Conservation (phyloP, 2,113 vertebrate genomes). For the Ctenomys sociabilis region DNA sequence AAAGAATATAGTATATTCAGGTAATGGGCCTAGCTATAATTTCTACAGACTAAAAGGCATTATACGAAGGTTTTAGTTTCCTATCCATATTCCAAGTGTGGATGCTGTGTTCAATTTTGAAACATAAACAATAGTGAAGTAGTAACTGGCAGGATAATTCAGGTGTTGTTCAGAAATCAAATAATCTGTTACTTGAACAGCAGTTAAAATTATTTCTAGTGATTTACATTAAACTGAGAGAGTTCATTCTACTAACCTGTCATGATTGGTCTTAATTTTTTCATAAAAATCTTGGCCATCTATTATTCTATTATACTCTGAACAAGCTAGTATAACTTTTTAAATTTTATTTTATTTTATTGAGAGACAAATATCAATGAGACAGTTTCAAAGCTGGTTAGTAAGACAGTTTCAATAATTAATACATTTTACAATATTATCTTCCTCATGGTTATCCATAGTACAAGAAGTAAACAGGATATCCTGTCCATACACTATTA, state of each 20-base stretch:
- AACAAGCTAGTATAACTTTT: slow-evolving; percentile 78
- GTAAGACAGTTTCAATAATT: no score
- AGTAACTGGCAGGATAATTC: slow-evolving; percentile 79
- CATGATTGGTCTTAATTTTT: slow-evolving; percentile 81
- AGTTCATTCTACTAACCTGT: slow-evolving; percentile 79
- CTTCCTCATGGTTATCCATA: no score
- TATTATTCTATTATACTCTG: slow-evolving; percentile 77
- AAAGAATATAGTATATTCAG: slow-evolving; percentile 26
- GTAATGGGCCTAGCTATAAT: slow-evolving; percentile 33
- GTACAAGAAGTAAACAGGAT: no score
- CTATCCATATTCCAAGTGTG: slow-evolving; percentile 73
- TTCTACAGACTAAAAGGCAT: slow-evolving; percentile 57
- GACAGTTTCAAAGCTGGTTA: no score
- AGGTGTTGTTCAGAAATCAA: slow-evolving; percentile 78
- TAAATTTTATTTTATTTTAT: no score
- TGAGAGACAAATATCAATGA: no score
- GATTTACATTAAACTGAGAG: slow-evolving; percentile 77
- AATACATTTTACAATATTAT: no score
- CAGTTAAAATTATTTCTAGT: slow-evolving; percentile 80
- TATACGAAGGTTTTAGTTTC: slow-evolving; percentile 62
- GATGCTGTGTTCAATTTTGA: slow-evolving; percentile 66
- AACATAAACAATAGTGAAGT: slow-evolving; percentile 79
- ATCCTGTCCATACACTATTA: no score
- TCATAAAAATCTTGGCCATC: slow-evolving; percentile 76
- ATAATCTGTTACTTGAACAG: slow-evolving; percentile 76